These are phyloP conservation scores for Apotomis betuletana DNA, from an alignment of 2,888 invertebrate species.

Conservation along the genomic window DNA sequence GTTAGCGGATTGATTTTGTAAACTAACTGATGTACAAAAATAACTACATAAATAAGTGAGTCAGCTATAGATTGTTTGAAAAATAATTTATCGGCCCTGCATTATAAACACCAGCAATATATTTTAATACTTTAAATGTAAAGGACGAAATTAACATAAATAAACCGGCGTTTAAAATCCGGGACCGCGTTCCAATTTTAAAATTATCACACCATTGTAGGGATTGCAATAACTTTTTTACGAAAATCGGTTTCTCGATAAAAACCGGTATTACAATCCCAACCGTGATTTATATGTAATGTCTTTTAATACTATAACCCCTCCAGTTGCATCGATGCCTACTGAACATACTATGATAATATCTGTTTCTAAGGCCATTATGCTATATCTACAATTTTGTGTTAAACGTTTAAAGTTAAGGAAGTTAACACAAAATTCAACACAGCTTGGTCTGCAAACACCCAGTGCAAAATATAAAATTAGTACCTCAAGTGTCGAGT, in stretches of 20 bases:
- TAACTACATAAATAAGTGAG: constrained; percentile 66
- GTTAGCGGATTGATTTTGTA: constrained; percentile 80
- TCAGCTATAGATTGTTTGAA: constrained; percentile 60
- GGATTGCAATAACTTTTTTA: background rate
- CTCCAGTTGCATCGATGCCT: constrained; percentile 66
- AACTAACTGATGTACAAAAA: constrained; percentile 81
- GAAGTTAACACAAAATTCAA: constrained; percentile 73
- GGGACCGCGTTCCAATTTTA: constrained; percentile 20
- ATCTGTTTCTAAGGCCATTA: constrained; percentile 77
- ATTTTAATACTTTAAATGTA: constrained; percentile 35
- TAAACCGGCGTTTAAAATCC: constrained; percentile 31
- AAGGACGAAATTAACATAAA: constrained; percentile 38
- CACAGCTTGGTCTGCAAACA: constrained; percentile 69
- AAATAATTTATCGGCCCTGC: constrained; percentile 49
- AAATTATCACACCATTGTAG: constrained; percentile 29
- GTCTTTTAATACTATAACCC: constrained; percentile 78
- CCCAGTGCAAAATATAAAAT: constrained; percentile 72
- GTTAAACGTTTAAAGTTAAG: constrained; percentile 56
- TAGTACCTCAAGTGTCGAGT: constrained; percentile 77
- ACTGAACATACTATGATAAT: constrained; percentile 64
- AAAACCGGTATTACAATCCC: background rate
- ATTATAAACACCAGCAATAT: constrained; percentile 46
- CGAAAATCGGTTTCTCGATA: background rate
- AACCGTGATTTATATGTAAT: constrained; percentile 44
- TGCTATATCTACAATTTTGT: constrained; percentile 81